phyloP scores from a whole-genome alignment of 2,113 vertebrate species.

The Gymnogyps californianus region DNA sequence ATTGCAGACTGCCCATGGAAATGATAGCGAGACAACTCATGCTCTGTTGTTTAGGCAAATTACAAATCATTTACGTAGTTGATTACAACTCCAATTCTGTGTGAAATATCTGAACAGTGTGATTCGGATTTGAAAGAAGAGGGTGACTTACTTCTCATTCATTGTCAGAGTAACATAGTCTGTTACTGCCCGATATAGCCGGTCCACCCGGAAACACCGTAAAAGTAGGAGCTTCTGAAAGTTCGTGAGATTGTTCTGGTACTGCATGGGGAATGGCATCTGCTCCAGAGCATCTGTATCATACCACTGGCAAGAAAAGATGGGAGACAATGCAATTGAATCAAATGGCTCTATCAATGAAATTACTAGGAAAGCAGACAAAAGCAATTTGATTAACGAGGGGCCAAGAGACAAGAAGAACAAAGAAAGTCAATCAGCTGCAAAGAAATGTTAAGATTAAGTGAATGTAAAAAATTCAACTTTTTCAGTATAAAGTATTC shows the following conservation, averaged over 20 bases:
- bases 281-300: constrained; percentile 87
- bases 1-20: background rate
- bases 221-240: constrained; percentile 92
- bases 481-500: background rate
- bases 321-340: background rate
- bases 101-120: background rate
- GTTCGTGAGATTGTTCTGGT: constrained; percentile 70
- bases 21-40: background rate
- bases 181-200: constrained; percentile 88
- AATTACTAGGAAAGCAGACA: background rate
- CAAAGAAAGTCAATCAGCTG: background rate
- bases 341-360: background rate
- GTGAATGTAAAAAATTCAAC: background rate
- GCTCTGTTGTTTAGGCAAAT: background rate
- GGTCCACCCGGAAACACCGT: constrained; percentile 92
- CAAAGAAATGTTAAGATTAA: background rate
- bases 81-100: background rate
- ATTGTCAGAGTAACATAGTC: constrained; percentile 86
- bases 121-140: background rate
- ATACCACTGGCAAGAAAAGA: constrained; percentile 81
- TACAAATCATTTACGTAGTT: fast-evolving
- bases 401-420: background rate
- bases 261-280: constrained; percentile 78
- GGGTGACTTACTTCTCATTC: constrained; percentile 83
- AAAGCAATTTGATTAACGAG: background rate